A percentile compares a stretch with the other conserved stretches of the same genome.
These are phyloP conservation scores for Gulo gulo DNA, from an alignment of 2,113 vertebrate genomes.

Conservation along the genomic window DNA sequence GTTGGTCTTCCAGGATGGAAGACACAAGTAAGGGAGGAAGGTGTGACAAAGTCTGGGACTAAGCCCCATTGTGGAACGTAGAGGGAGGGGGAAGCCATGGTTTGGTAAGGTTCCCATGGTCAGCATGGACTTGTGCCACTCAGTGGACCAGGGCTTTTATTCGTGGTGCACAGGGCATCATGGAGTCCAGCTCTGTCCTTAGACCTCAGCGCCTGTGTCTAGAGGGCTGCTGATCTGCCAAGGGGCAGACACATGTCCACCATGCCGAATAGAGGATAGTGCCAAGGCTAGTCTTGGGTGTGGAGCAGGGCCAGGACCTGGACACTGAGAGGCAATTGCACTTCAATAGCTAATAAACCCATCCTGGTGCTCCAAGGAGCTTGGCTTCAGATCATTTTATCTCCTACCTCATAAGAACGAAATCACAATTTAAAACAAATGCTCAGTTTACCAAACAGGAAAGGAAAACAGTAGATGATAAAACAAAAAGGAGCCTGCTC, in stretches of 20 bases:
- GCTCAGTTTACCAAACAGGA: conserved; percentile 56
- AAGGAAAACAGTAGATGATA: conserved; percentile 47
- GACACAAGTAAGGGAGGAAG: neutral
- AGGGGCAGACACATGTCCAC: neutral
- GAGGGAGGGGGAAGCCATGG: neutral
- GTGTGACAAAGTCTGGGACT: neutral
- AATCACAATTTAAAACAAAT: conserved; percentile 33
- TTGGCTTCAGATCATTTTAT: neutral
- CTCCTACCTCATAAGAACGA: conserved; percentile 54
- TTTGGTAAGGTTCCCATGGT: neutral
- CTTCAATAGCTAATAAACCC: neutral
- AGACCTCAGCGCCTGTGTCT: neutral
- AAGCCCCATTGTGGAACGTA: neutral
- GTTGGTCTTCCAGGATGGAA: neutral
- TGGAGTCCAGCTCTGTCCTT: neutral
- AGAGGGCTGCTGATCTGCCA: neutral
- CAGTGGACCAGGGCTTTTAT: neutral
- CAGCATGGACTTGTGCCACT: fast-evolving
- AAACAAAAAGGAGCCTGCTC: neutral
- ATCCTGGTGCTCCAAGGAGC: neutral
- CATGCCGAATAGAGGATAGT: neutral
- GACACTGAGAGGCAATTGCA: neutral
- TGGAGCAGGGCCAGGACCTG: neutral
- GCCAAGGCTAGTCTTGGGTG: neutral
- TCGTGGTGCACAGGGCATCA: neutral